Percentiles rank a stretch among this genome's conserved stretches.
Evolutionary conservation across 2,113 vertebrate species (phyloP).

Genomic region (Lycaon pictus): DNA sequence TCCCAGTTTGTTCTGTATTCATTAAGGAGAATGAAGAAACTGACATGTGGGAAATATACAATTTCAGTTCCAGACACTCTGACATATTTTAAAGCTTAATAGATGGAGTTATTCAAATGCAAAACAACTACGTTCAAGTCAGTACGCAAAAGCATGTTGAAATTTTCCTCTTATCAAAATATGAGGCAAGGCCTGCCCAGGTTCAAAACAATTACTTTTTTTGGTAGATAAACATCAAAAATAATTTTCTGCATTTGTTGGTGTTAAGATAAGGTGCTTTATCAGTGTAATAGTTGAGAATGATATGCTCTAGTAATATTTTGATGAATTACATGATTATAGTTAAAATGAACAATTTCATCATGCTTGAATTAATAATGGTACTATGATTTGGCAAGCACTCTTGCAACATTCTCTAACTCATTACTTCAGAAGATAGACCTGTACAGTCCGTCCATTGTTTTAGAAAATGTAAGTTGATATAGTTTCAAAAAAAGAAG

Average conservation of each 20-base stretch:
- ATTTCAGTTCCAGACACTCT: slow-evolving; percentile 45
- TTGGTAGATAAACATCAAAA: slow-evolving; percentile 85
- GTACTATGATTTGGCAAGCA: slow-evolving; percentile 89
- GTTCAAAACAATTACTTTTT: slow-evolving; percentile 85
- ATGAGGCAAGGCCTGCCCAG: slow-evolving; percentile 73
- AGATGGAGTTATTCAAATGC: slow-evolving; percentile 73
- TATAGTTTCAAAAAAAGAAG: slow-evolving; percentile 72
- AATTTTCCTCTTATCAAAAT: slow-evolving; percentile 81
- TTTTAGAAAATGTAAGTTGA: slow-evolving; percentile 79
- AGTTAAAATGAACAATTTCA: slow-evolving; percentile 96
- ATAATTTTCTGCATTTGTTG: slow-evolving; percentile 85
- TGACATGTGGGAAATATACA: slow-evolving; percentile 38
- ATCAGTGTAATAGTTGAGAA: slow-evolving; percentile 90
- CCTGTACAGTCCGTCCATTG: slow-evolving; percentile 79
- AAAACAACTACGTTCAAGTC: slow-evolving; percentile 68
- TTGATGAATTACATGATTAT: slow-evolving; percentile 98
- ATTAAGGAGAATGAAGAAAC: slow-evolving; percentile 27
- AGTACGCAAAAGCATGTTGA: slow-evolving; percentile 78
- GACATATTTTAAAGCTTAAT: slow-evolving; percentile 77
- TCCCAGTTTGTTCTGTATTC: slow-evolving; percentile 20
- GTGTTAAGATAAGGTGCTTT: slow-evolving; percentile 88
- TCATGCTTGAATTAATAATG: slow-evolving; percentile 92
- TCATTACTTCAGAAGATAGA: slow-evolving; percentile 91
- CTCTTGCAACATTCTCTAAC: slow-evolving; percentile 88
- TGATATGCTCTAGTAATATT: slow-evolving; percentile 92